phyloP scores from a whole-genome alignment of 2,797 vertebrate species.

The Catostomus latipinnis region DNA sequence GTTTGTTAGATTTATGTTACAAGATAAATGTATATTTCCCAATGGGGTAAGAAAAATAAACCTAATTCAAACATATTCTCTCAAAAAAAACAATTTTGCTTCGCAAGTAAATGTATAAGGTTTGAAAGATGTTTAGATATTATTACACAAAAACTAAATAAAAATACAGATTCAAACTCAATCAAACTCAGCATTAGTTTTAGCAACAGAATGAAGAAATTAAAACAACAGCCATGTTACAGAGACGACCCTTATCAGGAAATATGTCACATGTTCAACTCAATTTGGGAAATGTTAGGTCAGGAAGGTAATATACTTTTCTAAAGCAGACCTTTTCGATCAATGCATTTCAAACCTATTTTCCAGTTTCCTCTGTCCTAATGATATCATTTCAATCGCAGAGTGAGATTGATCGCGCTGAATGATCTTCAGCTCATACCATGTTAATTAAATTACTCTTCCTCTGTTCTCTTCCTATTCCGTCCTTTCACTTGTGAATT shows the following conservation, averaged over 20 bases:
- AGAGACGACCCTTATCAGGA: not conserved
- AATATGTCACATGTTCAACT: not conserved
- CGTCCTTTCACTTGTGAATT: conserved; percentile 63
- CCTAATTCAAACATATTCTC: no score
- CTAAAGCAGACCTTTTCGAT: conserved; percentile 40
- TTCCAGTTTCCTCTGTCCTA: conserved; percentile 43
- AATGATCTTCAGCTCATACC: conserved; percentile 51
- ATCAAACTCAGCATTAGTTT: no score
- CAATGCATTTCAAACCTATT: conserved; percentile 50
- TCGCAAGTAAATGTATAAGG: no score
- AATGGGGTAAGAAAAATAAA: no score
- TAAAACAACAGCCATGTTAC: conserved; percentile 1
- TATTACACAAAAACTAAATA: no score
- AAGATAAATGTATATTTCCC: no score
- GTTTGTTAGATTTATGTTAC: no score
- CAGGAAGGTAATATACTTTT: conserved; percentile 31
- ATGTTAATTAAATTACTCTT: conserved; percentile 57
- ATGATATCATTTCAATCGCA: conserved; percentile 55
- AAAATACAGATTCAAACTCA: no score
- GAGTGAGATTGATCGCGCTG: conserved; percentile 55
- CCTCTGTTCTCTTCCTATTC: conserved; percentile 43
- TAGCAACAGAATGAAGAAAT: not conserved
- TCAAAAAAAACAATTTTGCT: no score
- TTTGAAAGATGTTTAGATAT: no score
- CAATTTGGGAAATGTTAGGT: conserved; percentile 31